These are phyloP conservation scores for Geococcyx californianus DNA, from an alignment of 2,113 vertebrate species.

Conservation along the genomic window DNA sequence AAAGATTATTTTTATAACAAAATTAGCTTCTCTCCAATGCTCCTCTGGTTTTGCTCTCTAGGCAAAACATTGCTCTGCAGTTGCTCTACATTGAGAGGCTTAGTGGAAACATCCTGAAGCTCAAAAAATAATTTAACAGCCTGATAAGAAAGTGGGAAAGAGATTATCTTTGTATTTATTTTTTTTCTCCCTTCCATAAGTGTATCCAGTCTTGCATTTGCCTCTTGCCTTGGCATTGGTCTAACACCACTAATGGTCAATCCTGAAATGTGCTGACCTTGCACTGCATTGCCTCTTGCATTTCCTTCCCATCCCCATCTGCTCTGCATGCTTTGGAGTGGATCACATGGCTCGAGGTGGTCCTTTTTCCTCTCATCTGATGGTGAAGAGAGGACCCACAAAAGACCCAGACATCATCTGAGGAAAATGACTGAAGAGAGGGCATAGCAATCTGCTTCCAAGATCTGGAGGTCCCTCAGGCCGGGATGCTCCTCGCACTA, in stretches of 20 bases:
- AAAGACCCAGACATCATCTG: too few relatives aligned
- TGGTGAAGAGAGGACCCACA: background rate
- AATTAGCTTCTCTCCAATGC: background rate
- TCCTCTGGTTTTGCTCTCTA: background rate
- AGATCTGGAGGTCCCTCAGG: background rate
- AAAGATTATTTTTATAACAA: constrained; percentile 42
- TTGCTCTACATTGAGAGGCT: background rate
- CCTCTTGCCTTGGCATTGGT: background rate
- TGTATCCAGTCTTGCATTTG: background rate
- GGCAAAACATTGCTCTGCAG: background rate
- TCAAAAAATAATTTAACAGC: background rate
- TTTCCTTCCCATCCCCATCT: background rate
- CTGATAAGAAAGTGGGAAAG: background rate
- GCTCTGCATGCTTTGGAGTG: background rate
- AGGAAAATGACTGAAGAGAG: fast-evolving
- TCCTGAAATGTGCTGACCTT: background rate
- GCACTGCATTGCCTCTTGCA: fast-evolving
- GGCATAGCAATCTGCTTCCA: fast-evolving
- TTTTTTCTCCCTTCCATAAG: background rate
- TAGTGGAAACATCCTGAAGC: fast-evolving
- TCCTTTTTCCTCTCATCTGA: background rate
- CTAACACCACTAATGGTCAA: fast-evolving
- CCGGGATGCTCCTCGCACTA: background rate
- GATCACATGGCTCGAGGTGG: too few relatives aligned
- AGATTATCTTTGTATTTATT: background rate